Base-by-base conservation (phyloP, 2,888 invertebrate species). In the Phortica okadai region DNA sequence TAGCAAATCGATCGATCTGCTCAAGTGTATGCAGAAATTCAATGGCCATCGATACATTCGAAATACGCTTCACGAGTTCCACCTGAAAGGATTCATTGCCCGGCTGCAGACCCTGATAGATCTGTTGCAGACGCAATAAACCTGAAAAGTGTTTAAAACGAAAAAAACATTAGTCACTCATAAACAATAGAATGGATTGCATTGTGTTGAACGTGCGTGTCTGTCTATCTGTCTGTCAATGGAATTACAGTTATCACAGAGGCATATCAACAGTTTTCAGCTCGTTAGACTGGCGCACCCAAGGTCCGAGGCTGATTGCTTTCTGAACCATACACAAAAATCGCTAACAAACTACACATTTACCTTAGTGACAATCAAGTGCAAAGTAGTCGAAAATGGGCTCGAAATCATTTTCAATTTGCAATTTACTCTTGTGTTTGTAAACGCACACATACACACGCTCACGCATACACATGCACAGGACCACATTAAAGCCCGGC, bases 81-180 rank as follows among this genome's bases (percentile, higher is more conserved):
- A 98, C 96, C 92, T 95, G 95, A 92, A 97, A 97, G 80, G 95
- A 94, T 85, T 96, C 95, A 89, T 95, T 95, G 73, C 97, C 96
- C 5, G 97, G 96, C 82, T 94, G 94, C 91, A 98, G 94, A 67
- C 96, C 95, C 92, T 98, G 97, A 92, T 98, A 98, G 84, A 98
- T 95, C 92, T 97, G 97, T 90, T 98, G 98, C 76, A 98, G 93
- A 83, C 98, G 94, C 82, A 97, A 93, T 82, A 98, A 93, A 86
- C 98, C 98, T 98, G 92, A 83, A 82, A 76, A 14, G 33, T 33
- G 33, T 33, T 33, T 33, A 33, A 33, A 33, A 5, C 33, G 33
- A 33, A 33, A 41, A 73, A 16, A 74, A 74, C 76, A 78, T 33
- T n/a, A 59, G 25, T 50, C 14, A 50, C 50, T 5, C 14, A 11